A percentile compares a stretch with the other conserved stretches of the same genome.
Evolutionary conservation across 92 coral and sea anemone genomes (phyloP).

Genomic region (Anthopleura xanthogrammica): DNA sequence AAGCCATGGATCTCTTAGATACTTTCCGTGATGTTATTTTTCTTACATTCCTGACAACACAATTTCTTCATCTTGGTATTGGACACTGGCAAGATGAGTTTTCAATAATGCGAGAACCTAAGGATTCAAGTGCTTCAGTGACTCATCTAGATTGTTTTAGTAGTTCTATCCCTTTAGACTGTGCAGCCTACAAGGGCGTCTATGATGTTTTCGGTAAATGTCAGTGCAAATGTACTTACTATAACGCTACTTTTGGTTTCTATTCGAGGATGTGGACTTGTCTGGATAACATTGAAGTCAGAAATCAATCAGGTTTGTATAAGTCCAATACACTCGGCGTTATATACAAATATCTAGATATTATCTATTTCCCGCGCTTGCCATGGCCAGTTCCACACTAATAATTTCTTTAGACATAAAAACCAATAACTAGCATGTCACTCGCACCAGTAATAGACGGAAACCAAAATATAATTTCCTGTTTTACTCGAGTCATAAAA

Average conservation of each 20-base stretch:
- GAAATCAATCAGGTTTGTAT: conserved; percentile 1
- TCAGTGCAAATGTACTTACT: background rate
- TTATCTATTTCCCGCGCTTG: no score
- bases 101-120: background rate
- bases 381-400: no score
- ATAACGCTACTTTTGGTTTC: background rate
- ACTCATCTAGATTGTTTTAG: background rate
- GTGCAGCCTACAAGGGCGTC: background rate
- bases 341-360: no score
- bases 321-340: no score
- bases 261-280: background rate
- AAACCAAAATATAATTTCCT: no score
- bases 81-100: background rate
- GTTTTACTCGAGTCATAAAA: no score
- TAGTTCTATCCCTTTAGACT: no score
- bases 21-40: background rate
- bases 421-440: no score
- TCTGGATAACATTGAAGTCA: background rate
- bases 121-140: background rate
- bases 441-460: no score
- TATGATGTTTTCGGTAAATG: background rate
- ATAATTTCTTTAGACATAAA: no score
- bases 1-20: background rate
- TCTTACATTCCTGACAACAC: background rate
- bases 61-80: background rate